Base-by-base conservation (phyloP, 2,888 invertebrate species). In the Phoenoteleia sp. region DNA sequence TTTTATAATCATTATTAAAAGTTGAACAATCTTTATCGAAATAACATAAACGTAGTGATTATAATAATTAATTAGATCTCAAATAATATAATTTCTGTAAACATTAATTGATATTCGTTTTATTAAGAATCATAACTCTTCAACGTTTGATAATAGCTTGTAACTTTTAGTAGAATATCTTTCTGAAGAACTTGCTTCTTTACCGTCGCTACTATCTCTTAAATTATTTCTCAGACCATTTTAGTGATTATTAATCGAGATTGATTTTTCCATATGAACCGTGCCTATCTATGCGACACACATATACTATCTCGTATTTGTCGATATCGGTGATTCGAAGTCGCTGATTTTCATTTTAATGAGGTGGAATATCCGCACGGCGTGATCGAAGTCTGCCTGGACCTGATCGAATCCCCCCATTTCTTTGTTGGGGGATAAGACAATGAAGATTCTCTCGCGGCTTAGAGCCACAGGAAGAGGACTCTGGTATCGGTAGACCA, bases 401-500 rank as follows among this genome's bases (percentile, higher is more conserved):
- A 66, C 56, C 39, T 62, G 27, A 74, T 62, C 33, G 58, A 39
- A 67, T 52, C 54, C 58, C 21, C 9, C 5, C 49, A 27, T 25
- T 71, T 66, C 84, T 80, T 69, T 80, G 67, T 79, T 74, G 42
- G 42, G 42, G 74, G 6, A 52, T 71, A 75, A 76, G 74, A 84
- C 79, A 84, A 84, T 84, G 64, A 84, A 80, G 67, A 74, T 80
- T 76, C 67, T 67, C 72, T 64, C 36, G 39, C 58, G 42, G 76
- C 71, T 74, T 66, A 47, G 66, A 81, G 62, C 62, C 81, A 60
- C 54, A 76, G 52, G 75, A 86, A 86, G 75, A 86, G 75, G 71
- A 83, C 77, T 83, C 82, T 83, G 87, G 69, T 87, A 85, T 90
- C 85, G 88, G 88, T 89, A 88, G 89, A 91, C 91, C 90, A 90